Base-by-base conservation (phyloP, 2,888 invertebrate genomes). In the Hirtodrosophila confusa region DNA sequence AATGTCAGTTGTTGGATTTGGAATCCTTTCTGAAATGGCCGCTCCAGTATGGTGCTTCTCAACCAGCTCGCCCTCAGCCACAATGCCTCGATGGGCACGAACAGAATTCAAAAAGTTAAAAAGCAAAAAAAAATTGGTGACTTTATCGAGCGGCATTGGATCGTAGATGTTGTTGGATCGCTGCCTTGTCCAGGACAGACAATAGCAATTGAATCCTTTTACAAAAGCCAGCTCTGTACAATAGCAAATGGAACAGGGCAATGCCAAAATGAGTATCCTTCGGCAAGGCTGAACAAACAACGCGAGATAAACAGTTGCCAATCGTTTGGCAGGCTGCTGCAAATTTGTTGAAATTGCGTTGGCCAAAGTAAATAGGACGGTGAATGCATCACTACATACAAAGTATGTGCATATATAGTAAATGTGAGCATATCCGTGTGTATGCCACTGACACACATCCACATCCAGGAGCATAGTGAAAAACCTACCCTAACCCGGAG, bases 51-150 rank as follows among this genome's bases (percentile, higher is more conserved):
- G 5, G 24, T 36, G 36, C 12, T 4, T 11, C 49, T 44, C 43
- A 12, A 12, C n/a, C 23, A 3, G 4, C 29, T 37, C 40, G 39
- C 57, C 62, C 53, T 53, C 37, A 39, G 51, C 29, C 35, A 2
- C 1, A 7, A 23, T 58, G 31, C 12, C 24, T 51, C 60, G 9
- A 48, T 47, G 23, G 44, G 37, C 23, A 43, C 53, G 44, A 55
- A 54, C 36, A 41, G 63, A 84, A 86, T 85, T 85, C 78, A 65
- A 86, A 83, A 89, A 90, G 89, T 89, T 89, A 89, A 90, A 90
- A 89, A 90, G 89, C 79, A 84, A 88, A 80, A 86, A 89, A 84
- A 89, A 80, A 85, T 89, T 72, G 78, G 54, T 89, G 89, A 90
- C 89, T 90, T 90, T 87, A 83, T 73, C 75, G 78, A 80, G 78